A percentile compares a stretch with the other conserved stretches of the same genome.
Evolutionary conservation across 2,888 invertebrate species (phyloP).

Genomic region (Nudaria mundana): DNA sequence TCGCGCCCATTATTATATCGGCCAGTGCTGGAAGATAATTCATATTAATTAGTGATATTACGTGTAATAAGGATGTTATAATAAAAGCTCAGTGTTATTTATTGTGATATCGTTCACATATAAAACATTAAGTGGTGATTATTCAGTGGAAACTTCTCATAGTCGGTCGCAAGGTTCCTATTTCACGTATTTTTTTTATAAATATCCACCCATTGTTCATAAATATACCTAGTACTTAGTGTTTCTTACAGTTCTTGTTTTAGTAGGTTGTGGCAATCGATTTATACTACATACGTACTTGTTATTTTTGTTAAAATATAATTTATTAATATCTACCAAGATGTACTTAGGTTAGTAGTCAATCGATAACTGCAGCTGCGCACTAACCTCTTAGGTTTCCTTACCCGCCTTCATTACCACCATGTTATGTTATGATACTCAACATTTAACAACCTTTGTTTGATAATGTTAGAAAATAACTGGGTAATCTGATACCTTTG

Average conservation of each 20-base stretch:
- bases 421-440: too few relatives aligned
- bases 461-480: too few relatives aligned
- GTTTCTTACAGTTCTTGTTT: background rate
- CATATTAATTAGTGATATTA: slow-evolving; percentile 11
- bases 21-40: slow-evolving; percentile 16
- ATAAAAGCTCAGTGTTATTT: background rate
- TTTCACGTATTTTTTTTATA: background rate
- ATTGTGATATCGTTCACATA: background rate
- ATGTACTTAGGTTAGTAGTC: too few relatives aligned
- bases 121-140: background rate
- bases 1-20: slow-evolving; percentile 21
- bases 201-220: too few relatives aligned
- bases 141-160: background rate
- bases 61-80: background rate
- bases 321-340: too few relatives aligned
- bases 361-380: slow-evolving; percentile 12
- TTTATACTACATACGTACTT: too few relatives aligned
- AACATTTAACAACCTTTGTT: too few relatives aligned
- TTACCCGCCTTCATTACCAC: too few relatives aligned
- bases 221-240: too few relatives aligned
- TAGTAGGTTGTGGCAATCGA: too few relatives aligned
- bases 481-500: too few relatives aligned
- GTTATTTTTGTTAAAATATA: too few relatives aligned
- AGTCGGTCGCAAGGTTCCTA: background rate
- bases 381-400: background rate